Base-by-base conservation (phyloP, 2,113 vertebrate species). In the Lutjanus erythropterus region DNA sequence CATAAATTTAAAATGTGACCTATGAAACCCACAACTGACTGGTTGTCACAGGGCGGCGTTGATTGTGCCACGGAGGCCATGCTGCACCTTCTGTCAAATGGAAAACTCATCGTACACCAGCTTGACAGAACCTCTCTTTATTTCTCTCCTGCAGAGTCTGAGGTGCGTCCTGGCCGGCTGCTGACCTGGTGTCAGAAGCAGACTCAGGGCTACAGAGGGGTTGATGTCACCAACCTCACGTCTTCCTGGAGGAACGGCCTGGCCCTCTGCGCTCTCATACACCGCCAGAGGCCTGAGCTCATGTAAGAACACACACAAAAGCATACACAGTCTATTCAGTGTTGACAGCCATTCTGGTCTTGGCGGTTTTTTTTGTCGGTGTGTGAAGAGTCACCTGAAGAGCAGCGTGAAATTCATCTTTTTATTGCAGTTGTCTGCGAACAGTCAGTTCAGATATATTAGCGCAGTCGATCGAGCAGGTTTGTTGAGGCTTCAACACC, bases 121-220 rank as follows among this genome's bases (percentile, higher is more conserved):
- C 21, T 15, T 9, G 21, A n/a, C 35, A 6, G 27, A 6, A 50
- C 25, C 18, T 14, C 2, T 31, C 10, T 25, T 31, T 19, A 6
- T 37, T 65, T 42, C n/a, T 85, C 39, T 81, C 39, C 5, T n/a
- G n/a, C 93, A 99, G 98, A 97, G 83, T 97, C 97, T 0, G 97
- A 97, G 46, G 93, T 96, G 65, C 94, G 93, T 55, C 97, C 97
- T 1, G 95, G 94, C 86, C 96, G 96, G 27, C 96, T 99, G 75
- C 59, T 99, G 92, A 96, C 94, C 39, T 99, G 98, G 98, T 98
- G 97, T 92, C 97, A 98, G 95, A 97, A 95, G 49, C 97, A 98
- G 62, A 97, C 97, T 0, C 95, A 96, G 71, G 97, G 96, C 27
- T 99, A 99, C 92, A 83, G 91, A 52, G 96, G 95, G 0, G 97